Conservation (phyloP, 2,797 vertebrate genomes). For the Allobates femoralis region DNA sequence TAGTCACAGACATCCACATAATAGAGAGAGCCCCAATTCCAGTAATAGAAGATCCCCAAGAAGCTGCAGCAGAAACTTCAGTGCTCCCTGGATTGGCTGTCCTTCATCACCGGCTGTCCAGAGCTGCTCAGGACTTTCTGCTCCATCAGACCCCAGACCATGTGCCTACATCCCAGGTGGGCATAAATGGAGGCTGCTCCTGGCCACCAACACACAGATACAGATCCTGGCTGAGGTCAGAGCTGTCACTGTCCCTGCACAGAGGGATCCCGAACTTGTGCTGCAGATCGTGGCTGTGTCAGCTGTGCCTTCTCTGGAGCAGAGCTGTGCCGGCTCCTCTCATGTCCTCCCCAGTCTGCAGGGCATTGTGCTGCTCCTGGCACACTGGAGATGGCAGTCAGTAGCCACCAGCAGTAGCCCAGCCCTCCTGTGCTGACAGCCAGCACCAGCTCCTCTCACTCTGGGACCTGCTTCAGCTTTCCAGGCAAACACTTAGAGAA, state of each 20-base stretch:
- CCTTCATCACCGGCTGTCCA: neutral
- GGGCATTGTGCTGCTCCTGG: constrained; percentile 38
- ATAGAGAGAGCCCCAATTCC: constrained; percentile 79
- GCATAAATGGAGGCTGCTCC: constrained; percentile 65
- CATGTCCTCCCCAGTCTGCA: constrained; percentile 44
- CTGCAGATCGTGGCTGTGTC: constrained; percentile 45
- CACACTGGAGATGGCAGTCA: constrained; percentile 30
- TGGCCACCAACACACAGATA: constrained; percentile 71
- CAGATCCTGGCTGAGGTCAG: constrained; percentile 69
- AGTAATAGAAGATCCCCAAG: constrained; percentile 53
- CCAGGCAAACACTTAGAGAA: constrained; percentile 36
- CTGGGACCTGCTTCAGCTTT: constrained; percentile 55
- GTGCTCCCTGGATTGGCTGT: constrained; percentile 70
- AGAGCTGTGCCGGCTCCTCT: neutral
- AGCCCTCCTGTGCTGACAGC: constrained; percentile 15
- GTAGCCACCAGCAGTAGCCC: constrained; percentile 38
- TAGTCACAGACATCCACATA: constrained; percentile 86
- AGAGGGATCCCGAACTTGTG: constrained; percentile 78
- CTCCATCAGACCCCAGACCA: constrained; percentile 70
- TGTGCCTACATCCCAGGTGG: constrained; percentile 70
- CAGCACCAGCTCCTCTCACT: constrained; percentile 27
- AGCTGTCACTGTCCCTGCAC: too few species aligned
- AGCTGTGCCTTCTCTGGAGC: constrained; percentile 52
- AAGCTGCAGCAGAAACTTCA: constrained; percentile 72
- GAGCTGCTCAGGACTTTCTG: constrained; percentile 70